These are phyloP conservation scores for Elachura formosa DNA, from an alignment of 2,113 vertebrate species.

Conservation along the genomic window DNA sequence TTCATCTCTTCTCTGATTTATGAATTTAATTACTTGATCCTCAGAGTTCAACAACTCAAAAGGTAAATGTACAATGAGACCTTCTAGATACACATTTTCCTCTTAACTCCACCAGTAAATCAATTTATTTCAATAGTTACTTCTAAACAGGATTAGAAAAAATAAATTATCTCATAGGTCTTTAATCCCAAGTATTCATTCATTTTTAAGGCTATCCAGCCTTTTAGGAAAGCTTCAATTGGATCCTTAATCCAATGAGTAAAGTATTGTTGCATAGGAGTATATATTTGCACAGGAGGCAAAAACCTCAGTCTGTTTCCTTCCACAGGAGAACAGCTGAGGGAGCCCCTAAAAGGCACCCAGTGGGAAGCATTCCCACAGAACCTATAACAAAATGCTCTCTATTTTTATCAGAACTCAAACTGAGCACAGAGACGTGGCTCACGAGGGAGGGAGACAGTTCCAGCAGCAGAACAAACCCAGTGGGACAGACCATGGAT, in stretches of 20 bases:
- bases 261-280: no score
- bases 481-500: neutral
- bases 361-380: neutral
- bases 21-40: neutral
- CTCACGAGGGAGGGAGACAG: neutral
- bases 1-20: neutral
- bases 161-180: neutral
- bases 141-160: slow-evolving; percentile 18
- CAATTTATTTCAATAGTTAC: neutral
- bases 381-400: neutral
- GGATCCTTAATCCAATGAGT: slow-evolving; percentile 22
- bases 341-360: neutral
- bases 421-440: neutral
- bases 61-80: neutral
- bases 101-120: neutral
- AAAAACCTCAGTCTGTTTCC: neutral
- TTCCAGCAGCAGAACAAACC: neutral
- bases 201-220: neutral
- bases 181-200: neutral
- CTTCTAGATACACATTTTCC: neutral
- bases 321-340: neutral
- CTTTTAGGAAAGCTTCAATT: neutral
- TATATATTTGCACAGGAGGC: neutral
- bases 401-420: neutral
- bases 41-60: neutral